These are phyloP conservation scores for Catonia carolina DNA, from an alignment of 2,888 invertebrate genomes.

Conservation along the genomic window DNA sequence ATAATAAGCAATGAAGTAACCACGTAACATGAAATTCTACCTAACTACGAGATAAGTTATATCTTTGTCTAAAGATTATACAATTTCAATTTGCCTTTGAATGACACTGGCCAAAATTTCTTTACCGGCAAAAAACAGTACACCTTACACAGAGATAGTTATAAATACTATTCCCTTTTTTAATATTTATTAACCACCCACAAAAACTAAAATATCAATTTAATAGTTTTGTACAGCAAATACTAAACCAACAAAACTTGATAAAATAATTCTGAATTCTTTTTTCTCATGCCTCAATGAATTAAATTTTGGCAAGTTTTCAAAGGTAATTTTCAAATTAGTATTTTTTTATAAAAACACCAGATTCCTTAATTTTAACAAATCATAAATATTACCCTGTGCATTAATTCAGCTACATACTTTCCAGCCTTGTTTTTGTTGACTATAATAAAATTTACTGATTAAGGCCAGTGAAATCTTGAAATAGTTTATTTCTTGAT, in stretches of 20 bases:
- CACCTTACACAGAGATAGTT: too few species aligned
- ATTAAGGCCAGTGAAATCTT: too few species aligned
- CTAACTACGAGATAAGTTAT: neutral
- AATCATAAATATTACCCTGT: neutral
- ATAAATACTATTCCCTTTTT: too few species aligned
- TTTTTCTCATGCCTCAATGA: neutral
- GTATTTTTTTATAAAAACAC: too few species aligned
- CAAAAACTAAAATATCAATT: too few species aligned
- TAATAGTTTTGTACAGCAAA: neutral
- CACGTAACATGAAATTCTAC: neutral
- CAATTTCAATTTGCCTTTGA: neutral
- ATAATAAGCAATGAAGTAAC: conserved; percentile 19
- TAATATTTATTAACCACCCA: too few species aligned
- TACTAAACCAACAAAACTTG: neutral
- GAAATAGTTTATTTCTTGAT: too few species aligned
- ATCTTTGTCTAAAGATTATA: neutral
- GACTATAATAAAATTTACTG: too few species aligned
- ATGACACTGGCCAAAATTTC: conserved; percentile 10
- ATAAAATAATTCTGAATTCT: neutral
- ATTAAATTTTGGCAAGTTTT: conserved; percentile 14
- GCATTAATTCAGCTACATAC: conserved; percentile 9
- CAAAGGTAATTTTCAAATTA: neutral
- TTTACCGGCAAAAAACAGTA: too few species aligned
- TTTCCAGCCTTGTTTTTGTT: conserved; percentile 29
- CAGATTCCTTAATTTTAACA: too few species aligned